Percentiles rank a stretch among this genome's conserved stretches.
Conservation (phyloP, 2,113 vertebrate genomes). For the Notarius quadriscutis region DNA sequence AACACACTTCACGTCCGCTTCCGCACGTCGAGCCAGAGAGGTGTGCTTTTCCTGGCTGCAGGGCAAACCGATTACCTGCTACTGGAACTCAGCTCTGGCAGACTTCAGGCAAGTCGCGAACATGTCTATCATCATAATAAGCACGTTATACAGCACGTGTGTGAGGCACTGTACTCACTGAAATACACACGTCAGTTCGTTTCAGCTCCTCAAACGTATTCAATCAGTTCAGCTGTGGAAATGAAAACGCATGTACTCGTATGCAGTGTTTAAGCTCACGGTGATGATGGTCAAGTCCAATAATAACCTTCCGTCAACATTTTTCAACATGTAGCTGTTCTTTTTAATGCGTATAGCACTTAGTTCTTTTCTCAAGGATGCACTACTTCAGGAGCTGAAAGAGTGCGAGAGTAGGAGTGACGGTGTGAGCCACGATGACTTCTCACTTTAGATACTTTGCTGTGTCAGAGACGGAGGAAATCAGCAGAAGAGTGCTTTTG, state of each 20-base stretch:
- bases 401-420: too few relatives aligned
- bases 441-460: conserved; percentile 21
- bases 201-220: conserved; percentile 24
- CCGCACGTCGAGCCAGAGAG: conserved; percentile 79
- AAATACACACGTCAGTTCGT: conserved; percentile 1
- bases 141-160: conserved; percentile 42
- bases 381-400: background rate
- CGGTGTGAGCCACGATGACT: conserved; percentile 33
- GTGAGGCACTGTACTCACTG: conserved; percentile 46
- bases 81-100: conserved; percentile 78
- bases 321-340: background rate
- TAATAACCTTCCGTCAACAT: background rate
- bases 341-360: background rate
- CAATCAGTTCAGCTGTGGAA: background rate
- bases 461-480: conserved; percentile 46
- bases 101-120: conserved; percentile 72
- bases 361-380: background rate
- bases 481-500: conserved; percentile 36
- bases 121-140: background rate
- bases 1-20: conserved; percentile 79
- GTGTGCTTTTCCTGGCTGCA: conserved; percentile 86
- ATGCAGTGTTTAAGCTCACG: background rate
- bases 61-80: conserved; percentile 78
- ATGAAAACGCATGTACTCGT: background rate
- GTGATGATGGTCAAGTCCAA: background rate